Percentiles rank a stretch among this genome's conserved stretches.
Conservation (phyloP, 2,888 invertebrate genomes). For the Tyria jacobaeae region DNA sequence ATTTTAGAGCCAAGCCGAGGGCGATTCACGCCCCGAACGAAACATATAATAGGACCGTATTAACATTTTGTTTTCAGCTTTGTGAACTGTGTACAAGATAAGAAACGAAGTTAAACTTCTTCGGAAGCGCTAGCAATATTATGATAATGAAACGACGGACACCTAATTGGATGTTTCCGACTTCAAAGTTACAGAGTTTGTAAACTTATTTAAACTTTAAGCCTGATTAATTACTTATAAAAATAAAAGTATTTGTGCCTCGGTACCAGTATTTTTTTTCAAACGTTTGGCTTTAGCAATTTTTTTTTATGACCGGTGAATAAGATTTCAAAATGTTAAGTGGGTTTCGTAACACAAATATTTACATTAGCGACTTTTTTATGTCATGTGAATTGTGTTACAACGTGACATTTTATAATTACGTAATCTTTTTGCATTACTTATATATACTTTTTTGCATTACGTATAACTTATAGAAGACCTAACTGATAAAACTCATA, state of each 20-base stretch:
- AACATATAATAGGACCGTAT: constrained; percentile 36
- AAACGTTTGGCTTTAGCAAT: constrained; percentile 11
- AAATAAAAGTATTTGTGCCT: constrained; percentile 26
- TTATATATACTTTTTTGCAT: neutral
- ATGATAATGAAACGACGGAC: constrained; percentile 20
- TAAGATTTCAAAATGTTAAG: constrained; percentile 22
- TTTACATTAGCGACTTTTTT: neutral
- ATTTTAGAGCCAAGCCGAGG: constrained; percentile 62
- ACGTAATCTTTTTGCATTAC: neutral
- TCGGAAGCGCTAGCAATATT: constrained; percentile 21
- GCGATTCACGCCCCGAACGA: constrained; percentile 39
- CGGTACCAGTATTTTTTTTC: constrained; percentile 21
- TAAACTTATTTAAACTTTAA: constrained; percentile 30
- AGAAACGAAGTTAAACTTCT: constrained; percentile 28
- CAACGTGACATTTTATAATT: neutral
- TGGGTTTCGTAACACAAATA: neutral
- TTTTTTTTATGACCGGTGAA: neutral
- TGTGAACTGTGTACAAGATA: constrained; percentile 27
- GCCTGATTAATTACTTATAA: constrained; percentile 38
- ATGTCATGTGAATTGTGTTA: neutral
- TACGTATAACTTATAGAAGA: neutral
- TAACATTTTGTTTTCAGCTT: constrained; percentile 21
- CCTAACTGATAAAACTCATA: neutral
- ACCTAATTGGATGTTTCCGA: constrained; percentile 34
- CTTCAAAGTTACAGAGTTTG: constrained; percentile 31